These are phyloP conservation scores for Himalopsyche phryganea DNA, from an alignment of 1,140 invertebrate species.

Conservation along the genomic window DNA sequence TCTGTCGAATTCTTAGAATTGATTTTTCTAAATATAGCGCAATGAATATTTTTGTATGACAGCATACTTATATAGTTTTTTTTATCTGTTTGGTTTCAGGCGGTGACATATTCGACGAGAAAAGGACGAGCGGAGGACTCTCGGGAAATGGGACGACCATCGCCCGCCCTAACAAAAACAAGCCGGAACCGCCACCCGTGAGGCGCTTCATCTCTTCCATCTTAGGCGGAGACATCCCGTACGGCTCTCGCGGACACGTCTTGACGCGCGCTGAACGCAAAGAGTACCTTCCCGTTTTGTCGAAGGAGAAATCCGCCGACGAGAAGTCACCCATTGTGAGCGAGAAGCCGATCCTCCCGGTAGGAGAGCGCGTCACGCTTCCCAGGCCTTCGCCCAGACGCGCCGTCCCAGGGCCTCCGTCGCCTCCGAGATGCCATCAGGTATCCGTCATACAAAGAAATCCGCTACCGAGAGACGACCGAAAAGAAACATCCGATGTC, in stretches of 20 bases:
- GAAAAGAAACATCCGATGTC: constrained; percentile 53
- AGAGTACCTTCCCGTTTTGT: constrained; percentile 65
- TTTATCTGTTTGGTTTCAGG: constrained; percentile 40
- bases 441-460: constrained; percentile 81
- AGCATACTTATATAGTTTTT: no score
- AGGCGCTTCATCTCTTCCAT: constrained; percentile 74
- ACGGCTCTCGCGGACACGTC: constrained; percentile 68
- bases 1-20: no score
- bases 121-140: constrained; percentile 38
- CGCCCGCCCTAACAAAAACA: constrained; percentile 44
- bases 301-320: constrained; percentile 27
- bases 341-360: constrained; percentile 45
- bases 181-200: constrained; percentile 41
- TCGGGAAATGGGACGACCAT: constrained; percentile 18
- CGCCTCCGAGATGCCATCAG: constrained; percentile 57
- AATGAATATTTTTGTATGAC: no score
- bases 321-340: no score
- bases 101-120: constrained; percentile 49
- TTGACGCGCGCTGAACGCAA: constrained; percentile 74
- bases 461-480: constrained; percentile 54
- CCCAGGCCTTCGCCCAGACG: constrained; percentile 50
- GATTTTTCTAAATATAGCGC: no score
- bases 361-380: constrained; percentile 44
- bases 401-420: constrained; percentile 46
- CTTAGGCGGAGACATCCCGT: constrained; percentile 70